Conservation (phyloP, 2,888 invertebrate species). For the Xestia ashworthii region DNA sequence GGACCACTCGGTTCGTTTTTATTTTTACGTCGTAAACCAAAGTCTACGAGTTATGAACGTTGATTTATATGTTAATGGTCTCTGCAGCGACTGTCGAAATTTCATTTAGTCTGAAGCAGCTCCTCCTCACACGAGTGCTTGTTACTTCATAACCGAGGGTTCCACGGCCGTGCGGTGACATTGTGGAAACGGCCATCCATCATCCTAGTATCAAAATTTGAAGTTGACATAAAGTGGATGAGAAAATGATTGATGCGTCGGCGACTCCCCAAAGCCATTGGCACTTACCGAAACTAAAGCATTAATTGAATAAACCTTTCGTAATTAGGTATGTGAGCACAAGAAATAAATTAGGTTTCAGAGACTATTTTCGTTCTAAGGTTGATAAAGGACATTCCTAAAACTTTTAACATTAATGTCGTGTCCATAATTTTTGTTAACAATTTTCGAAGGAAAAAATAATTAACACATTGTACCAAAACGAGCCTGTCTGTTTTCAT, state of each 20-base stretch:
- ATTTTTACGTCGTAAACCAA: slow-evolving; percentile 81
- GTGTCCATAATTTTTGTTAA: slow-evolving; percentile 44
- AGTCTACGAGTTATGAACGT: slow-evolving; percentile 79
- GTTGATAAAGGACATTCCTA: slow-evolving; percentile 28
- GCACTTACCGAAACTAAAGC: slow-evolving; percentile 73
- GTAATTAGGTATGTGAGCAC: slow-evolving; percentile 58
- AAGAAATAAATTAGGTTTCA: slow-evolving; percentile 53
- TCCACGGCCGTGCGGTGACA: slow-evolving; percentile 69
- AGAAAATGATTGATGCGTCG: slow-evolving; percentile 88
- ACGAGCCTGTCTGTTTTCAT: slow-evolving; percentile 47
- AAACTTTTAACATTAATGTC: slow-evolving; percentile 26
- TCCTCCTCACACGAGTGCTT: slow-evolving; percentile 55
- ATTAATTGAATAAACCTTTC: slow-evolving; percentile 75
- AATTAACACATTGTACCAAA: slow-evolving; percentile 51
- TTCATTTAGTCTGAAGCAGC: slow-evolving; percentile 60
- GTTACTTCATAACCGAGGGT: slow-evolving; percentile 65
- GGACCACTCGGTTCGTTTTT: slow-evolving; percentile 76
- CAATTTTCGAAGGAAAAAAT: slow-evolving; percentile 39
- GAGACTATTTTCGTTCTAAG: slow-evolving; percentile 22
- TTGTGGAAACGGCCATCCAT: slow-evolving; percentile 83
- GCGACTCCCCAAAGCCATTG: slow-evolving; percentile 78
- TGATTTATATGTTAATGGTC: slow-evolving; percentile 81
- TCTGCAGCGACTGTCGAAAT: slow-evolving; percentile 59
- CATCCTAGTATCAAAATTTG: slow-evolving; percentile 88
- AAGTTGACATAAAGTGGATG: slow-evolving; percentile 89